These are phyloP conservation scores for Eudasyphora cyanicolor DNA, from an alignment of 2,888 invertebrate species.

Conservation along the genomic window DNA sequence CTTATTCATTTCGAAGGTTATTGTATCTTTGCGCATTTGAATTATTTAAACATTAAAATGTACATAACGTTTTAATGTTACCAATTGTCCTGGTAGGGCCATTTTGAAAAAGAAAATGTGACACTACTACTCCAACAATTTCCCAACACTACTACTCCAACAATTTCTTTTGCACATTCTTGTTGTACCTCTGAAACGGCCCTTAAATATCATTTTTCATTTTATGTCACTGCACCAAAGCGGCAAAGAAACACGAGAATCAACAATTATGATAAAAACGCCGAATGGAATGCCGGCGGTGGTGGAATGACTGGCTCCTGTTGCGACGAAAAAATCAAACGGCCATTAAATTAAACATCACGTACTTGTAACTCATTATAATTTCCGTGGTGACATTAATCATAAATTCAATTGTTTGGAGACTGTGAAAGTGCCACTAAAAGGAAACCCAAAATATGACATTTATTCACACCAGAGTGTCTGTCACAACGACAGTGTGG, in stretches of 20 bases:
- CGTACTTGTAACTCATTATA: slow-evolving; percentile 52
- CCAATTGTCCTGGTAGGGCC: background rate
- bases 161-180: background rate
- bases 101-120: too few relatives aligned
- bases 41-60: background rate
- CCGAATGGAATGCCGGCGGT: background rate
- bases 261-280: slow-evolving; percentile 1
- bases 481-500: background rate
- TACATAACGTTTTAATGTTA: background rate
- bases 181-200: background rate
- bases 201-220: slow-evolving; percentile 14
- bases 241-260: background rate
- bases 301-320: background rate
- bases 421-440: slow-evolving; percentile 34
- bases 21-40: background rate
- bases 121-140: too few relatives aligned
- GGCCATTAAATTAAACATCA: slow-evolving; percentile 40
- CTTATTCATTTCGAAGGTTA: too few relatives aligned
- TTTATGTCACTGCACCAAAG: background rate
- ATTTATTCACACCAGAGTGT: slow-evolving; percentile 9
- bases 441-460: slow-evolving; percentile 25
- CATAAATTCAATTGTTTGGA: slow-evolving; percentile 52
- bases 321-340: background rate
- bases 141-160: too few relatives aligned
- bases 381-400: slow-evolving; percentile 53